Evolutionary conservation across 2,113 vertebrate species (phyloP), one percentile per base, ranked within the genome.

Genomic region (Setophaga petechia): DNA sequence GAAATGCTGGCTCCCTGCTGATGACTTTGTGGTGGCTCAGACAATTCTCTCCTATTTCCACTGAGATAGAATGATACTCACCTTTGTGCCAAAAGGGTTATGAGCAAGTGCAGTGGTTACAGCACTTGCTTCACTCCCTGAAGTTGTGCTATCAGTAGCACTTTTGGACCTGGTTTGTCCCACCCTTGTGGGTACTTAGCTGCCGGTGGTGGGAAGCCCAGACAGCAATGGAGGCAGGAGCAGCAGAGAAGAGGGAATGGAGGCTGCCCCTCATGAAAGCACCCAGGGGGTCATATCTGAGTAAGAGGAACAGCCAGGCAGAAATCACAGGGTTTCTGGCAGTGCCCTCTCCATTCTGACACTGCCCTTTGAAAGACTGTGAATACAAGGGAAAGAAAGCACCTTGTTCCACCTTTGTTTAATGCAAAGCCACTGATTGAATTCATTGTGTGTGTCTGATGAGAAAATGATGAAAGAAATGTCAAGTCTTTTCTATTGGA

Each of bases 381-480:
- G 79, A 88, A 66, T 63, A 10, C 24, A 66, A 80, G n/a, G 24
- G 24, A 37, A 87, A 87, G 71, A 69, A 90, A 84, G 67, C 4
- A 2, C 30, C 28, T 66, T 55, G 51, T 88, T 86, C 88, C 33
- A 30, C 68, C 30, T 93, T 93, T 94, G 79, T 90, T 83, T 88
- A 80, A 90, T 43, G 79, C 0, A 18, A 88, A 95, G 35, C 79
- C 39, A 39, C 51, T 94, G 88, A 92, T 62, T 90, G 83, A 89
- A 93, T 77, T 90, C 67, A 80, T 87, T 88, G 79, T 95, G 79
- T 86, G 46, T 55, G 51, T 55, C 65, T 96, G 95, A 94, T 92
- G 95, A 93, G 86, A 92, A 95, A 88, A 92, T 39, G 79, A 92
- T 94, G 90, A 94, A 86, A 93, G 90, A 86, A 93, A 71, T 39